Evolutionary conservation across 2,797 vertebrate genomes (phyloP), one percentile per base, ranked within the genome.

Genomic region (Botia almorhae): DNA sequence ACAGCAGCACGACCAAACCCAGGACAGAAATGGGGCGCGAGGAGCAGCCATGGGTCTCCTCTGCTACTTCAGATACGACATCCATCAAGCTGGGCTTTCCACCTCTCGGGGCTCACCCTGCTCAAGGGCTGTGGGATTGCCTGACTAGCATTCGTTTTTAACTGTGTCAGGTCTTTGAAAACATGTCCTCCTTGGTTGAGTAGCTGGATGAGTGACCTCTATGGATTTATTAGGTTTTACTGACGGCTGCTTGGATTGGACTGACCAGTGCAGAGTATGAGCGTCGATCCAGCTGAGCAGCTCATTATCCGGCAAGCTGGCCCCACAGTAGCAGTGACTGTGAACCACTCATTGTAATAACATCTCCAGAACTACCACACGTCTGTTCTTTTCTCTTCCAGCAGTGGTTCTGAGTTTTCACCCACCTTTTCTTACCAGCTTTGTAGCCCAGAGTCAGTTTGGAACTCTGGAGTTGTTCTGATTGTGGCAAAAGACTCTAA

Each of bases 281-380:
- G 33, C n/a, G 70, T 36, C 72, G 76, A 82, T 68, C 68, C 43
- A 70, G 48, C 68, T 48, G 67, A 61, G 80, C 60, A 48, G 76
- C 68, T 82, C 76, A 83, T 80, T 76, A 80, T 72, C 73, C 55
- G 48, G 53, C 69, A 79, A 83, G 71, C 81, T 79, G 81, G 76
- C 48, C 65, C 50, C 81, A 61, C 29, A 64, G 65, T 36, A 39
- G 64, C 46, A 64, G 48, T 16, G 58, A 14, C 76, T 82, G 64
- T 36, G 51, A 75, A 76, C 68, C 77, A 76, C 29, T 82, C 81
- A 82, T 71, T 85, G 83, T 85, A 77, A 82, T 82, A 73, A 67
- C 60, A 60, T 80, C 69, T 73, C 68, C 74, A 80, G 64, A 68
- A 81, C 29, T 50, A 7, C 36, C 73, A 50, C 48, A 29, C 3